Base-by-base conservation (phyloP, 2,888 invertebrate species). In the Heterodera filipjevi region DNA sequence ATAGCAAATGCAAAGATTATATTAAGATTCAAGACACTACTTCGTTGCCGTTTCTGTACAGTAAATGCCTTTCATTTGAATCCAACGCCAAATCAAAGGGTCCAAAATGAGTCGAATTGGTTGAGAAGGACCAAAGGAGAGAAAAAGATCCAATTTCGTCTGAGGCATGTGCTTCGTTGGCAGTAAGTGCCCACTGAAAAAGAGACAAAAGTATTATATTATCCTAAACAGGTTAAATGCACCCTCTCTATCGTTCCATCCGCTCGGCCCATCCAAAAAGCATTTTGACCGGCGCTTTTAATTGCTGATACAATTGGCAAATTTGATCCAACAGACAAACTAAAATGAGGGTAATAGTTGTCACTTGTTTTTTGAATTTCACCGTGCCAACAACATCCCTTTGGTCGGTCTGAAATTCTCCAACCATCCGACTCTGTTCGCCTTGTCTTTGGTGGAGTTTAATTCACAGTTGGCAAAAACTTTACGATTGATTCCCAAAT, bases 381-480 rank as follows among this genome's bases (percentile, higher is more conserved):
- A 22, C 83, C 84, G 78, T 49, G 82, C 71, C 76, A 84, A 73
- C 3, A 81, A 66, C 44, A 78, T 81, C 44, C 87, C 87, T 35
- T 82, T 76, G 16, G 86, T 53, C 0, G 83, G 82, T 46, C 79
- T 78, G 77, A 82, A 87, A 79, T 85, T 86, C 73, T 87, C 87
- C 3, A 87, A 71, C 85, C 85, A 87, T 27, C 86, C 87, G 73
- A 81, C 81, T 19, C 84, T 78, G 76, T 87, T 84, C 1, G 79
- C 76, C 0, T 76, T 80, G 27, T 79, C 73, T 27, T 74, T 76
- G 27, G 79, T 79, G 14, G 77, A 53, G 59, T 82, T 78, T 46
- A 87, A 76, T 14, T 84, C 59, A 71, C 87, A 87, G 66, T 85
- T 86, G 19, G 82, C 79, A 32, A 85, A 80, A 6, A 30, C 27